Conservation (phyloP, 2,797 vertebrate genomes). For the Vultur gryphus region DNA sequence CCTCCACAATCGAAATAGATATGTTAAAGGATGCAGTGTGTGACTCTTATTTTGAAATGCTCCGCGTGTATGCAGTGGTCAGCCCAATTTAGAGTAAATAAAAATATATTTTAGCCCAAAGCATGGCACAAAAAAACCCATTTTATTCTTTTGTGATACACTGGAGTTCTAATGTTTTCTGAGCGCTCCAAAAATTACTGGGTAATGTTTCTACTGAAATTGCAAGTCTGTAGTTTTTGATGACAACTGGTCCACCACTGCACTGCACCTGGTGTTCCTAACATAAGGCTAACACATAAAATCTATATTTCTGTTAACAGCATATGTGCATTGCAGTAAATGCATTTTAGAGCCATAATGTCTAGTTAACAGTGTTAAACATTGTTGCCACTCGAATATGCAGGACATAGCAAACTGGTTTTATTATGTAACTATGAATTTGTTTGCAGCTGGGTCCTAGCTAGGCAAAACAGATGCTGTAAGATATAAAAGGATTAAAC, state of each 20-base stretch:
- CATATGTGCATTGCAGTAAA: fast-evolving
- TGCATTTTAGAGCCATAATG: background rate
- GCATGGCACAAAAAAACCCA: fast-evolving
- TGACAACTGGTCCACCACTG: background rate
- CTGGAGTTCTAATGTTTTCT: background rate
- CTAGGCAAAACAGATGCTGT: constrained; percentile 18
- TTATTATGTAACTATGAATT: constrained; percentile 32
- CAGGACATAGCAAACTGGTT: background rate
- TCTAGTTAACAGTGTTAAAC: background rate
- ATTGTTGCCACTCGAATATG: background rate
- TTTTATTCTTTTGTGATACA: background rate
- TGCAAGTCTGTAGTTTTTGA: background rate
- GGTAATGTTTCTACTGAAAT: background rate
- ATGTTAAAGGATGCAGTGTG: background rate
- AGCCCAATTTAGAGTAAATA: background rate
- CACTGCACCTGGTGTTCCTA: background rate
- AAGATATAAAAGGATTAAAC: constrained; percentile 17
- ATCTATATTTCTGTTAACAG: background rate
- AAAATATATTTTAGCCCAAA: background rate
- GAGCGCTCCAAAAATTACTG: background rate
- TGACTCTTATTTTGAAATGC: background rate
- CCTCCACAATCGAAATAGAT: background rate
- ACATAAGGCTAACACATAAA: background rate
- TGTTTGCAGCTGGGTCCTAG: constrained; percentile 35
- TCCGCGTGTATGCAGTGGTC: background rate